Evolutionary conservation across 2,797 vertebrate genomes (phyloP).

Genomic region (Oophaga sylvatica): DNA sequence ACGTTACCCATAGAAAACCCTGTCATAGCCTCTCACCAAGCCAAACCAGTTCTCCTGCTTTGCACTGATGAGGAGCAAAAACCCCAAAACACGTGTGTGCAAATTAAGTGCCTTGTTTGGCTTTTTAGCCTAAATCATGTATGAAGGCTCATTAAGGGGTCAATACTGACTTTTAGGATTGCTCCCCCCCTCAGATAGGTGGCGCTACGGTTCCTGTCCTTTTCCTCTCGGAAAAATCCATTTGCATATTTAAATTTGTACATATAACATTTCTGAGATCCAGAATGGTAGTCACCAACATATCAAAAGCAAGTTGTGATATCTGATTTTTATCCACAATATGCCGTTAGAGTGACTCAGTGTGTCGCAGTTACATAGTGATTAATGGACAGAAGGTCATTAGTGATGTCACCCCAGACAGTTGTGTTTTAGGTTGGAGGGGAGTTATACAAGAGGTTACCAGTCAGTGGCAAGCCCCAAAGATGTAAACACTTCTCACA

Average conservation of each 20-base stretch:
- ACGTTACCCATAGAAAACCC: too few relatives aligned
- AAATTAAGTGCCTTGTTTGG: too few relatives aligned
- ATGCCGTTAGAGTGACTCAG: not conserved
- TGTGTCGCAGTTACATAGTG: not conserved
- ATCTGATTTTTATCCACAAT: not conserved
- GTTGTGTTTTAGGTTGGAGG: not conserved
- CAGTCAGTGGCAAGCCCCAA: constrained; percentile 36
- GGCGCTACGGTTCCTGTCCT: too few relatives aligned
- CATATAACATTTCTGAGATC: not conserved
- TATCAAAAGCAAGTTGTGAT: not conserved
- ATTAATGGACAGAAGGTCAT: constrained; percentile 23
- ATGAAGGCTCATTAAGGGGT: too few relatives aligned
- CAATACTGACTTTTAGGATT: too few relatives aligned
- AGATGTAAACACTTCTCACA: constrained; percentile 30
- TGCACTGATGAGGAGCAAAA: too few relatives aligned
- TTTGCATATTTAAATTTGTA: not conserved
- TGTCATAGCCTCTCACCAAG: too few relatives aligned
- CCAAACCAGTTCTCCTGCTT: too few relatives aligned
- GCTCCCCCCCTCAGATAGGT: too few relatives aligned
- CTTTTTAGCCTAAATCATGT: too few relatives aligned
- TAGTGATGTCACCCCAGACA: constrained; percentile 20
- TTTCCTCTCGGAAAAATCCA: too few relatives aligned
- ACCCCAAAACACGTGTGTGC: too few relatives aligned
- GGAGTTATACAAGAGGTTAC: not conserved
- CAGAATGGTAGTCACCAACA: not conserved